phyloP scores from a whole-genome alignment of 2,797 vertebrate species.

The Urocyon cinereoargenteus region DNA sequence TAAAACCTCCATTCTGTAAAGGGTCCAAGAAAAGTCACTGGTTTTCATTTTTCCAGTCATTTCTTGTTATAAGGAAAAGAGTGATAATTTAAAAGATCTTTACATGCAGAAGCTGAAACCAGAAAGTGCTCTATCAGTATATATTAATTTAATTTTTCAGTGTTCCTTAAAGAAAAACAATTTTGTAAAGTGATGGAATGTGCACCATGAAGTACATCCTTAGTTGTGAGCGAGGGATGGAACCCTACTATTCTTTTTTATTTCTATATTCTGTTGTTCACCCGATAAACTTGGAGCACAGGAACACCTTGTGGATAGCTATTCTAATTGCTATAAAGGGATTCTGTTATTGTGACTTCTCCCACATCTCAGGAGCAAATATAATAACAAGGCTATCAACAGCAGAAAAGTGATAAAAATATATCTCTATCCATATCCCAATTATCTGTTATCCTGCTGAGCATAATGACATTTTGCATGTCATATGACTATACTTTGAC shows the following conservation, averaged over 20 bases:
- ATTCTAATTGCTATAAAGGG: not conserved
- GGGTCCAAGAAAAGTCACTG: not conserved
- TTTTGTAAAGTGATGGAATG: constrained; percentile 40
- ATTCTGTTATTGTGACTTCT: constrained; percentile 24
- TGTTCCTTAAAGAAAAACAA: constrained; percentile 5
- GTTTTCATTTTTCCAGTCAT: not conserved
- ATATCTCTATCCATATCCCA: constrained; percentile 12
- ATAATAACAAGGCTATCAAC: constrained; percentile 51
- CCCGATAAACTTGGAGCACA: not conserved
- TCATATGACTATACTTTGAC: constrained; percentile 36
- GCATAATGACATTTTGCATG: constrained; percentile 56
- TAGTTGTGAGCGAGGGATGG: not conserved
- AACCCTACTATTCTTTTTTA: not conserved
- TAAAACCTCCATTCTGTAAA: not conserved
- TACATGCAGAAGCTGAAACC: not conserved
- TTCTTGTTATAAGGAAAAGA: not conserved
- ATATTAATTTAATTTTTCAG: not conserved
- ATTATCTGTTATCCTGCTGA: constrained; percentile 66
- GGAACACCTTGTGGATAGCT: not conserved
- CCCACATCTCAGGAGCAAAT: constrained; percentile 8
- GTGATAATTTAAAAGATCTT: not conserved
- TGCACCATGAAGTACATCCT: not conserved
- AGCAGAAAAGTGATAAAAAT: constrained; percentile 57
- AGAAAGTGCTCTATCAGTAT: not conserved
- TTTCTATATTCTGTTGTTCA: not conserved